Evolutionary conservation across 2,797 vertebrate genomes (phyloP), one percentile per base, ranked within the genome.

Genomic region (Chaetodon trifasciatus): DNA sequence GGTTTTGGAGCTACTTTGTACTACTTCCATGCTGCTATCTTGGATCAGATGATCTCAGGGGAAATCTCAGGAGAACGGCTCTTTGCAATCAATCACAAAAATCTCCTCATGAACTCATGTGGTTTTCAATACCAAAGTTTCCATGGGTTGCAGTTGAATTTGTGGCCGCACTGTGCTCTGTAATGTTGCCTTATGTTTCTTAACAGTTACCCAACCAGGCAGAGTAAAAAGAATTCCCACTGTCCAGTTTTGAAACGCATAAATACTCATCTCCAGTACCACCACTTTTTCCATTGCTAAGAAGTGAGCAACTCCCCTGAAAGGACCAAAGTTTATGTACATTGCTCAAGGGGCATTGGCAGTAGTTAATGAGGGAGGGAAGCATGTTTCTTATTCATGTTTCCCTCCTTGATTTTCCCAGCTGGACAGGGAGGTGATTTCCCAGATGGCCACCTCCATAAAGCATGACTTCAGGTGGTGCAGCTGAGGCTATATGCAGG

Each of bases 361-460:
- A 66, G 85, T 46, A 78, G 58, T 86, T 90, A 87, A 91, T 83
- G 74, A 91, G 83, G 74, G 75, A 86, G 74, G 76, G 78, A 74
- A 82, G 67, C 78, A 44, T 37, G 42, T 88, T 90, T 85, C 66
- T 76, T 86, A 81, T 85, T 88, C 82, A 79, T 68, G 81, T 87
- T 86, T 81, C 66, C 70, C 75, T 79, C 70, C n/a, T 78, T 21
- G 80, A 74, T 82, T 79, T 75, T 81, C 78, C 84, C 87, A 87
- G 86, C 84, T 87, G 88, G 83, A 89, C 69, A 50, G 50, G 40
- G 79, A 79, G 78, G 78, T 79, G 84, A 89, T 90, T 89, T 93
- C 92, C 91, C 91, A 91, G 84, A 85, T 89, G 86, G 88, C 81
- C 80, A 73, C 63, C 82, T 87, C 72, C 75, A 79, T 85, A 86